These are phyloP conservation scores for Agonopterix alstromeriana DNA, from an alignment of 2,888 invertebrate genomes.

Conservation along the genomic window DNA sequence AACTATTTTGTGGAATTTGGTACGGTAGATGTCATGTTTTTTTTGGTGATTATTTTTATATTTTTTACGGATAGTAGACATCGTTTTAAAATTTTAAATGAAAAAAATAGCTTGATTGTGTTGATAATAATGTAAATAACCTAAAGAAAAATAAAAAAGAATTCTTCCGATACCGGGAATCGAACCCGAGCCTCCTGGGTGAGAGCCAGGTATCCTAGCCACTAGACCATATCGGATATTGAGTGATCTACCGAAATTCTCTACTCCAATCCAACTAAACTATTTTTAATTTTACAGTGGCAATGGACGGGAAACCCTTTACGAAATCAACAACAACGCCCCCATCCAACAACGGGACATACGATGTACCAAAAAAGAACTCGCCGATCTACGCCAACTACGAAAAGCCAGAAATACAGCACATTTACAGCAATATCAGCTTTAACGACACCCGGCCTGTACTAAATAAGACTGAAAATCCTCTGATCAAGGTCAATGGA, in stretches of 20 bases:
- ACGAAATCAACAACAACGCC: constrained; percentile 33
- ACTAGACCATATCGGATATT: constrained; percentile 78
- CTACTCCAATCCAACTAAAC: neutral
- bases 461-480: constrained; percentile 55
- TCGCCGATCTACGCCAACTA: constrained; percentile 58
- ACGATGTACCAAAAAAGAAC: constrained; percentile 43
- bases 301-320: constrained; percentile 63
- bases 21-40: too few relatives aligned
- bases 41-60: too few relatives aligned
- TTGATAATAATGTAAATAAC: neutral
- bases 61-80: too few relatives aligned
- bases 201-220: constrained; percentile 79
- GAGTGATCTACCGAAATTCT: accelerated
- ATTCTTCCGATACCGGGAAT: constrained; percentile 77
- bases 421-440: constrained; percentile 51
- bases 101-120: too few relatives aligned
- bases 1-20: too few relatives aligned
- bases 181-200: constrained; percentile 79
- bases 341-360: constrained; percentile 36
- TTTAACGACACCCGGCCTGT: constrained; percentile 39
- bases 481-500: constrained; percentile 35
- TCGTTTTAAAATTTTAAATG: too few relatives aligned
- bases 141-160: constrained; percentile 6
- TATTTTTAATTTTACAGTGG: constrained; percentile 39
- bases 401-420: constrained; percentile 39